Evolutionary conservation across 2,113 vertebrate species (phyloP), one percentile per base, ranked within the genome.

Genomic region (Odontesthes bonariensis): DNA sequence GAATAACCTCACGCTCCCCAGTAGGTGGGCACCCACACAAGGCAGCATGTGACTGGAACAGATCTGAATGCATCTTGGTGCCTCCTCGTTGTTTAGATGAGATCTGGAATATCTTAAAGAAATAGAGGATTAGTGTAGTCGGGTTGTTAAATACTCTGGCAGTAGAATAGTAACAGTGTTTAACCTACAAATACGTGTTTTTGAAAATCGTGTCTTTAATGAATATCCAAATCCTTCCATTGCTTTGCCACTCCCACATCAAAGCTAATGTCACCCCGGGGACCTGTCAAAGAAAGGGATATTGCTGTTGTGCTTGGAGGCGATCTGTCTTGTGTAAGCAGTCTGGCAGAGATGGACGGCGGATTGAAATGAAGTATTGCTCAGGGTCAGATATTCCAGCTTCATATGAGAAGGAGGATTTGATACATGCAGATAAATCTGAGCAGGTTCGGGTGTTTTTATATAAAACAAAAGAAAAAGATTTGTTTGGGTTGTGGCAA

Each of bases 11-110:
- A 38, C 54, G 58, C 67, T 86, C 10, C 66, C 68, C 77, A 75
- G 86, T 88, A 86, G 91, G 83, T 78, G 86, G 73, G 66, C 79
- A 73, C 82, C 82, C 83, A 90, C 89, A 31, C 87, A 86, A n/a
- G 35, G 35, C 47, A 69, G 54, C 79, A 73, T 66, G 77, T 69
- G 77, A 82, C 66, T 60, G 27, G 49, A 87, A 75, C 56, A 85
- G 33, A 40, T 70, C 56, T 32, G 40, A 22, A 79, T 67, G 82
- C 74, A 78, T 85, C 69, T 80, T 68, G 79, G 75, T 87, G 55
- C 23, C 64, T 79, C 52, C 59, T 76, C 16, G 6, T 27, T 13
- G 6, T 72, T 56, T 0, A 55, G 62, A 61, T 31, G 11, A n/a
- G 16, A 35, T 60, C 57, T 53, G 17, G 13, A 12, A 35, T 51